A percentile compares a stretch with the other conserved stretches of the same genome.
These are phyloP conservation scores for Drosophila leontia DNA, from an alignment of 1,140 invertebrate genomes.

Conservation along the genomic window DNA sequence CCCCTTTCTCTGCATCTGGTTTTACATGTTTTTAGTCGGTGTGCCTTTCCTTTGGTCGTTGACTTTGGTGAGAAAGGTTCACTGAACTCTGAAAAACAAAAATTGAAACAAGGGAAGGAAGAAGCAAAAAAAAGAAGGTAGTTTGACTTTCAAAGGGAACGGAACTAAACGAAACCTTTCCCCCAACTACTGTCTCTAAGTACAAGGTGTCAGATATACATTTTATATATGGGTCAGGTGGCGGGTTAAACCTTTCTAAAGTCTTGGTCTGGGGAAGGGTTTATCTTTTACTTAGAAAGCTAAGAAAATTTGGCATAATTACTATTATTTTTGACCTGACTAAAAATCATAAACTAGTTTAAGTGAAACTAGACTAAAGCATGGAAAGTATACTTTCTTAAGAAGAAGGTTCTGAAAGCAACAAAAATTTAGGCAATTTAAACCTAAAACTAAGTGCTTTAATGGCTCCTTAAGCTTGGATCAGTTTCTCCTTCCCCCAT, in stretches of 20 bases:
- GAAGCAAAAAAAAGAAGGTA: constrained; percentile 7
- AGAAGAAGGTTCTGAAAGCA: no score
- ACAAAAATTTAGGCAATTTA: neutral
- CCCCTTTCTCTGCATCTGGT: constrained; percentile 27
- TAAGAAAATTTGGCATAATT: constrained; percentile 7
- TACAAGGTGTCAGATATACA: constrained; percentile 30
- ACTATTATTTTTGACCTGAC: constrained; percentile 8
- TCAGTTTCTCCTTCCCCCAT: neutral
- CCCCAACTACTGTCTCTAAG: constrained; percentile 24
- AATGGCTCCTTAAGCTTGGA: neutral
- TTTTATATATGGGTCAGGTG: constrained; percentile 42
- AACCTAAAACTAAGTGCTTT: neutral
- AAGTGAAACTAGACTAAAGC: neutral
- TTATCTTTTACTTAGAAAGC: constrained; percentile 21
- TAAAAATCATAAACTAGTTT: neutral
- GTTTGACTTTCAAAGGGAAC: constrained; percentile 37
- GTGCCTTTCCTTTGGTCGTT: constrained; percentile 63
- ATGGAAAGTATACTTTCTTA: neutral
- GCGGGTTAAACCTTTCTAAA: constrained; percentile 34
- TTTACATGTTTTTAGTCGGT: constrained; percentile 39
- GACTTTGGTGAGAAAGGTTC: constrained; percentile 51
- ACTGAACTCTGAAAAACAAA: constrained; percentile 23
- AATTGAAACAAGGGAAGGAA: constrained; percentile 16
- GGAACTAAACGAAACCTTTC: constrained; percentile 36
- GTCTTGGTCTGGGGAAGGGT: constrained; percentile 8